Evolutionary conservation across 2,888 invertebrate species (phyloP).

Genomic region (Patella caerulea): DNA sequence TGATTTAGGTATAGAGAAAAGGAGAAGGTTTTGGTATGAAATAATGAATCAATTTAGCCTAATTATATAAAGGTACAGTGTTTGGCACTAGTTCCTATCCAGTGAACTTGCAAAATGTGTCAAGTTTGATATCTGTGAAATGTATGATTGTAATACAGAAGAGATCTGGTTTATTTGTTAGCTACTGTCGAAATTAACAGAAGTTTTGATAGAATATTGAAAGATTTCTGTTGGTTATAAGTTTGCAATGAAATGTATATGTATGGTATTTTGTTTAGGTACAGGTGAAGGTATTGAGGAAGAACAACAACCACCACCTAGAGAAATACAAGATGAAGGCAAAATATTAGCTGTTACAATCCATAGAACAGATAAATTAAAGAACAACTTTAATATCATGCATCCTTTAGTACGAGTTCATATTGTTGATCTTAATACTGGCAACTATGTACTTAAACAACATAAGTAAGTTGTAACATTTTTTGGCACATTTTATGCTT

Average conservation of each 20-base stretch:
- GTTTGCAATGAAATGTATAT: no score
- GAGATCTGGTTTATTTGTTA: no score
- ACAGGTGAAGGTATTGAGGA: slow-evolving; percentile 32
- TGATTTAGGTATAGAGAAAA: no score
- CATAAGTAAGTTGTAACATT: slow-evolving; percentile 64
- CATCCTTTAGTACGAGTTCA: slow-evolving; percentile 79
- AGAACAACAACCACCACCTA: slow-evolving; percentile 31
- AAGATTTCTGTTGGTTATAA: no score
- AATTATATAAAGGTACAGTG: no score
- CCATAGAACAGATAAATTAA: slow-evolving; percentile 77
- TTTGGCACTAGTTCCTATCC: no score
- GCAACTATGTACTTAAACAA: slow-evolving; percentile 75
- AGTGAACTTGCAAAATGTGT: no score
- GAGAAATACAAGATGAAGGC: slow-evolving; percentile 61
- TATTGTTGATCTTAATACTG: slow-evolving; percentile 76
- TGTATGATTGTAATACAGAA: no score
- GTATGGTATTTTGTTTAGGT: neutral
- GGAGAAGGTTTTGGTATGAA: no score
- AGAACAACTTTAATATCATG: slow-evolving; percentile 75
- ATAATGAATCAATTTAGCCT: no score
- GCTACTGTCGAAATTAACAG: neutral
- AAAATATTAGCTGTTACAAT: slow-evolving; percentile 74
- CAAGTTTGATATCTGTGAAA: no score
- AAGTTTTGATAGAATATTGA: neutral
- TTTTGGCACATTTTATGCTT: no score